Evolutionary conservation across 92 coral and sea anemone species (phyloP).

Genomic region (Palythoa grandiflora): DNA sequence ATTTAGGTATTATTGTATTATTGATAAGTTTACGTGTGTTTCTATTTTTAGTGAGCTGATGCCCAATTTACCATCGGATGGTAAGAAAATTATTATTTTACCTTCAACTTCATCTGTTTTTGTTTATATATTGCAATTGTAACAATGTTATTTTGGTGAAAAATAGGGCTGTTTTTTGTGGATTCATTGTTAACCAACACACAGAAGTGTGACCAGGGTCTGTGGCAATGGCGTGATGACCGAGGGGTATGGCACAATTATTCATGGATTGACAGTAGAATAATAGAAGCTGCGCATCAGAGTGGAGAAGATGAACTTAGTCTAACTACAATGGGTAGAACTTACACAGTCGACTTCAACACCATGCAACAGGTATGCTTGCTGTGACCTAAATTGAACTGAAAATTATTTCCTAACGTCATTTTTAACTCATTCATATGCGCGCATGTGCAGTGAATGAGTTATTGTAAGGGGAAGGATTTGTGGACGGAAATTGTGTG

Average conservation of each 20-base stretch:
- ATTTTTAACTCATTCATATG: no score
- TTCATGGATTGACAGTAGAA: conserved; percentile 99
- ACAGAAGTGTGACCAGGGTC: conserved; percentile 90
- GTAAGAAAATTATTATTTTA: conserved; percentile 54
- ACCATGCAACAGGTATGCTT: conserved; percentile 93
- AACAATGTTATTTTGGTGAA: background rate
- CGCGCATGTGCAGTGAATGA: no score
- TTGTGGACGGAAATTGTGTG: no score
- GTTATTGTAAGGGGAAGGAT: no score
- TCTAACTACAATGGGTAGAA: conserved; percentile 95
- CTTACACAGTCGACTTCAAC: conserved; percentile 95
- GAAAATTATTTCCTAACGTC: background rate
- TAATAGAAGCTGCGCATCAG: conserved; percentile 97
- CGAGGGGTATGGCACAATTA: conserved; percentile 97
- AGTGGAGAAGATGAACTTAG: conserved; percentile 98
- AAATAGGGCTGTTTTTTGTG: conserved; percentile 83
- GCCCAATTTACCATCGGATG: conserved; percentile 90
- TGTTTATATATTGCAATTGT: background rate
- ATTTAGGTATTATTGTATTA: background rate
- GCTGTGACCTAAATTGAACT: no score
- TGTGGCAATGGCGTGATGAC: conserved; percentile 99
- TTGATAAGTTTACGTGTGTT: background rate
- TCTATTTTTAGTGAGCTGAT: conserved; percentile 85
- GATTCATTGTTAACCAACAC: conserved; percentile 85
- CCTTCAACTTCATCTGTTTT: background rate